Evolutionary conservation across 2,113 vertebrate species (phyloP), one percentile per base, ranked within the genome.

Genomic region (Esox niger): DNA sequence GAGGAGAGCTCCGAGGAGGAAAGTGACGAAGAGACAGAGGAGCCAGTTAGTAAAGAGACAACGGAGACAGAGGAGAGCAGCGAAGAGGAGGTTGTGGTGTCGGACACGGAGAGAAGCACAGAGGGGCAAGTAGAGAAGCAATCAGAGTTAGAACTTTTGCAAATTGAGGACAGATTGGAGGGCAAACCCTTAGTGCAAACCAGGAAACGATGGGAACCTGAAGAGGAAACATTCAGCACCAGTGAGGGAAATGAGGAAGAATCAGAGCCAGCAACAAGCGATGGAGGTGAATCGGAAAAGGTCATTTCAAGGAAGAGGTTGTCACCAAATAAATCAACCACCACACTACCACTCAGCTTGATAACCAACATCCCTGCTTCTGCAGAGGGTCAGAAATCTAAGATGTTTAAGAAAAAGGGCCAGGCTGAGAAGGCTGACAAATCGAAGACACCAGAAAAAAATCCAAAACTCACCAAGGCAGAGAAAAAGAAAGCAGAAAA

Each of bases 381-480:
- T 21, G 66, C 23, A 5, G 74, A 70, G 26, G 70, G 29, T 20
- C 33, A 46, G 1, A 87, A 83, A 64, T 10, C 66, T 65, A 92
- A 84, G 74, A 88, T 90, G 82, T 62, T 87, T 58, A 83, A 77
- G 72, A 88, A 88, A 31, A 83, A 83, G 43, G 76, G 82, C 87
- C 11, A 54, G 32, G 82, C 88, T 27, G 76, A 77, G 47, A 76
- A 21, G 43, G 64, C 52, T 46, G 20, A 59, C 27, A 85, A 81
- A 64, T n/a, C n/a, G n/a, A n/a, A n/a, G n/a, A n/a, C n/a, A n/a
- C 68, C 46, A 4, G 81, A 85, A 29, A 86, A 75, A 21, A 4
- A 5, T 6, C 15, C n/a, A 4, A 27, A 25, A 27, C 25, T 13
- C 25, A 57, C 25, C 1, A 57, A 80, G 63, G 70, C 49, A 6